A percentile compares a stretch with the other conserved stretches of the same genome.
These are phyloP conservation scores for Myiopsitta monachus DNA, from an alignment of 2,113 vertebrate genomes.

Conservation along the genomic window DNA sequence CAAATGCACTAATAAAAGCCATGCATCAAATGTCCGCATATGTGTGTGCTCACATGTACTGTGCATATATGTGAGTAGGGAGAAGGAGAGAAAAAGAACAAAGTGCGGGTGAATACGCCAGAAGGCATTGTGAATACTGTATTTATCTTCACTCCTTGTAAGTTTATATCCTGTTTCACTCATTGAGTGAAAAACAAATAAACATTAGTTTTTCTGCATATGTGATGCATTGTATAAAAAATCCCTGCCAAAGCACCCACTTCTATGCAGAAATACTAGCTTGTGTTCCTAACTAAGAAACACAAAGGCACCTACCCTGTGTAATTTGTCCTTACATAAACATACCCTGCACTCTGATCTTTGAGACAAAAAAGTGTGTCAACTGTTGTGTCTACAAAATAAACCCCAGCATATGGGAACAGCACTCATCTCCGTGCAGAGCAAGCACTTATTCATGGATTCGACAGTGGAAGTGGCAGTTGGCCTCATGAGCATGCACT, in stretches of 20 bases:
- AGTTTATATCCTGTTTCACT: slow-evolving; percentile 4
- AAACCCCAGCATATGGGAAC: slow-evolving; percentile 61
- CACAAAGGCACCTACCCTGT: not conserved
- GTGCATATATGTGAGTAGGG: slow-evolving; percentile 32
- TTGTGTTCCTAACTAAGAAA: not conserved
- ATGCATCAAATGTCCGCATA: slow-evolving; percentile 88
- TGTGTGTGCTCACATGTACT: slow-evolving; percentile 74
- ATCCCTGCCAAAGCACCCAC: not conserved
- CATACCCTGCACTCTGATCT: slow-evolving; percentile 55
- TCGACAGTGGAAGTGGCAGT: slow-evolving; percentile 69
- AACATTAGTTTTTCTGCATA: not conserved
- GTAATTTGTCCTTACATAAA: slow-evolving; percentile 56
- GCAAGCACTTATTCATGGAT: slow-evolving; percentile 62
- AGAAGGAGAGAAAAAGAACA: slow-evolving; percentile 63
- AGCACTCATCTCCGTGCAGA: slow-evolving; percentile 46
- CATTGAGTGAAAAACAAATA: slow-evolving; percentile 25
- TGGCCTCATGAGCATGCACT: slow-evolving; percentile 66
- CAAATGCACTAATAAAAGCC: slow-evolving; percentile 96
- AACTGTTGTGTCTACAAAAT: slow-evolving; percentile 60
- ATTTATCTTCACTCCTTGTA: slow-evolving; percentile 21
- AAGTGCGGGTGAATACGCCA: slow-evolving; percentile 1
- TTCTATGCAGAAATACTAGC: not conserved
- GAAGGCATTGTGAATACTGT: not conserved
- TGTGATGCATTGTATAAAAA: not conserved
- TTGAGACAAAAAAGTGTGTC: slow-evolving; percentile 61